Percentiles rank a stretch among this genome's conserved stretches.
These are phyloP conservation scores for Ramphastos sulfuratus DNA, from an alignment of 2,113 vertebrate genomes.

Conservation along the genomic window DNA sequence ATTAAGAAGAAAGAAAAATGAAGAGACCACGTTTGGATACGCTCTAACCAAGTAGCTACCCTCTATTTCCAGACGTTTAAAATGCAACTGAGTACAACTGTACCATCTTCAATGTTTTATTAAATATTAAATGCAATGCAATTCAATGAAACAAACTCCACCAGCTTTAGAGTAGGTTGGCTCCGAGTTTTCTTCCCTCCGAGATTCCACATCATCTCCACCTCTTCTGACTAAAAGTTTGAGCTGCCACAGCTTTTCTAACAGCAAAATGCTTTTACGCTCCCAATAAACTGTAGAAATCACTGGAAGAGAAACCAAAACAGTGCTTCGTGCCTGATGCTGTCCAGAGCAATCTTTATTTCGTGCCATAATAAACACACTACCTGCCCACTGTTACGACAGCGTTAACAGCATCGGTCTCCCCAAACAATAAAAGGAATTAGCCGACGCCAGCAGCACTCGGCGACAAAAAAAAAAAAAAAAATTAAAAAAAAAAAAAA, in stretches of 20 bases:
- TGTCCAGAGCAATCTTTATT: slow-evolving; percentile 17
- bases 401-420: slow-evolving; percentile 9
- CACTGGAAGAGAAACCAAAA: background rate
- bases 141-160: slow-evolving; percentile 47
- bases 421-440: slow-evolving; percentile 72
- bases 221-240: slow-evolving; percentile 69
- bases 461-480: background rate
- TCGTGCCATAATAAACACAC: background rate
- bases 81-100: background rate
- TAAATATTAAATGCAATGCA: slow-evolving; percentile 16
- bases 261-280: background rate
- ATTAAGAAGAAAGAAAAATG: background rate
- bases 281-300: background rate
- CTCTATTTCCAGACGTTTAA: background rate
- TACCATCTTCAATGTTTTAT: slow-evolving; percentile 6
- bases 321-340: background rate
- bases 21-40: fast-evolving
- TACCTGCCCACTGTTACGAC: slow-evolving; percentile 41
- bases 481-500: background rate
- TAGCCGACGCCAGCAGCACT: slow-evolving; percentile 47
- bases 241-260: slow-evolving; percentile 1
- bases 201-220: slow-evolving; percentile 30
- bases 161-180: background rate
- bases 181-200: background rate
- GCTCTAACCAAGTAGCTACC: background rate